Evolutionary conservation across 2,113 vertebrate genomes (phyloP).

Genomic region (Vulpes vulpes): DNA sequence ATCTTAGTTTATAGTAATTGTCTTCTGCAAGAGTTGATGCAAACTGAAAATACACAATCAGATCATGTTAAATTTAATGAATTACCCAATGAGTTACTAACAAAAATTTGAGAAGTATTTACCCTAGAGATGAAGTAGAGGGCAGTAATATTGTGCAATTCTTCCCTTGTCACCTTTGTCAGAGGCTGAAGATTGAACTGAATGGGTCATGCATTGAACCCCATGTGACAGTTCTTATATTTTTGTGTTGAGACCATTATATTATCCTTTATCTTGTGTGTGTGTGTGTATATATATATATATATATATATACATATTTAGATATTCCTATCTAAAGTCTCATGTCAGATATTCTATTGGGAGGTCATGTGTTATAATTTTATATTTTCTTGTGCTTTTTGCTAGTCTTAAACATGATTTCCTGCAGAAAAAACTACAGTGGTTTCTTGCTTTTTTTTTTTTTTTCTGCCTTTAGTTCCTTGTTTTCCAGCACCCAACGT

Average conservation of each 20-base stretch:
- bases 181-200: background rate
- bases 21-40: background rate
- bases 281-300: background rate
- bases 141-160: background rate
- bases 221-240: background rate
- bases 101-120: background rate
- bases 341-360: background rate
- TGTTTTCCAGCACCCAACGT: conserved; percentile 96
- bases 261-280: background rate
- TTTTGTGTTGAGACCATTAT: background rate
- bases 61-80: conserved; percentile 35
- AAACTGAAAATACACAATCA: conserved; percentile 36
- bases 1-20: background rate
- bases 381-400: conserved; percentile 11
- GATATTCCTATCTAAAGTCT: conserved; percentile 4
- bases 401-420: conserved; percentile 21
- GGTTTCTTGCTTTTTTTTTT: conserved; percentile 67
- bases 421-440: conserved; percentile 14
- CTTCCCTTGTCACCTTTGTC: background rate
- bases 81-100: background rate
- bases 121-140: background rate
- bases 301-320: background rate
- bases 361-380: background rate
- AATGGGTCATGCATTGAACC: background rate
- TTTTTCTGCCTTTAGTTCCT: conserved; percentile 89